Evolutionary conservation across 2,113 vertebrate species (phyloP).

Genomic region (Sisor rabdophorus): DNA sequence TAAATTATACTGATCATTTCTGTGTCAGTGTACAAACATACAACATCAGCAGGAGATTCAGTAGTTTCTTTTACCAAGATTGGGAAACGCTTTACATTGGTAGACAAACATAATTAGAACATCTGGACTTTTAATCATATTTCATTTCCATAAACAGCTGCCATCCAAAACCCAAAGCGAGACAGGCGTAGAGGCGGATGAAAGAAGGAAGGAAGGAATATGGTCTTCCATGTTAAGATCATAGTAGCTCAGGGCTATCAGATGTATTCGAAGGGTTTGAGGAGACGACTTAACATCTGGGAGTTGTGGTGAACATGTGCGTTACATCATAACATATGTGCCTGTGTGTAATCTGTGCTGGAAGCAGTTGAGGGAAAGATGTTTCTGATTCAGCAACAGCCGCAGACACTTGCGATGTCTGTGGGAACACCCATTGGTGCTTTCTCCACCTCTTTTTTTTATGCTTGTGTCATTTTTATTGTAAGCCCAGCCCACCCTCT

Average conservation of each 20-base stretch:
- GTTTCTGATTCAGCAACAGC: slow-evolving; percentile 9
- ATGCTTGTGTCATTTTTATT: background rate
- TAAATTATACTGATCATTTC: no score
- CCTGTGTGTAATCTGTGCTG: background rate
- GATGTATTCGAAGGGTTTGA: background rate
- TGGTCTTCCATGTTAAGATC: slow-evolving; percentile 1
- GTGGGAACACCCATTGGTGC: background rate
- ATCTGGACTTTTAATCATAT: slow-evolving; percentile 32
- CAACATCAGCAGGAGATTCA: no score
- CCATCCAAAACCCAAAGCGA: slow-evolving; percentile 15
- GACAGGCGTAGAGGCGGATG: background rate
- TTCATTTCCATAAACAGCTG: slow-evolving; percentile 23
- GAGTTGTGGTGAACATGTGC: slow-evolving; percentile 7
- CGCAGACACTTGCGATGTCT: slow-evolving; percentile 5
- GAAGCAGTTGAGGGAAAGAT: slow-evolving; percentile 18
- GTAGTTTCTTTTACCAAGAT: background rate
- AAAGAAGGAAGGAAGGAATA: background rate
- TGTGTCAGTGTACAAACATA: no score
- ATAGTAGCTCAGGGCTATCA: background rate
- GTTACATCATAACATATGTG: slow-evolving; percentile 5
- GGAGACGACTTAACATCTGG: slow-evolving; percentile 9
- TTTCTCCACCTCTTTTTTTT: background rate
- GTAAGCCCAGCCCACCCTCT: no score
- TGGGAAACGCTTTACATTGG: slow-evolving; percentile 1
- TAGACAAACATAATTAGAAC: slow-evolving; percentile 3